A percentile compares a stretch with the other conserved stretches of the same genome.
phyloP scores from a whole-genome alignment of 2,797 vertebrate genomes.

The Eospalax fontanierii region DNA sequence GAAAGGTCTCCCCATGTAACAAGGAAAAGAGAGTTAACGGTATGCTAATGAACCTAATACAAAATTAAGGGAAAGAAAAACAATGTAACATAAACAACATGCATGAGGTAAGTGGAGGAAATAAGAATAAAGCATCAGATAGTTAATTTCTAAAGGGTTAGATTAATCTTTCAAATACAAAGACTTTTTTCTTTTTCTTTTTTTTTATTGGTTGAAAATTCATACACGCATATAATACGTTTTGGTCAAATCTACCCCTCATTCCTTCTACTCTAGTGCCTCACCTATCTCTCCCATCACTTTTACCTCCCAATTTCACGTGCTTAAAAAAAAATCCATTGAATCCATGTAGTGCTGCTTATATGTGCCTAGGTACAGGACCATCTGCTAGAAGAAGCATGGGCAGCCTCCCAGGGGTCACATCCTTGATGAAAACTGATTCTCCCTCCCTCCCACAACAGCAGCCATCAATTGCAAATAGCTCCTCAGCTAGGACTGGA shows the following conservation, averaged over 20 bases:
- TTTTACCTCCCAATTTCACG: neutral
- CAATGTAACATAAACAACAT: neutral
- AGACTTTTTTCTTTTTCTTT: neutral
- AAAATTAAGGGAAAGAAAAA: neutral
- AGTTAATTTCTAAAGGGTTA: neutral
- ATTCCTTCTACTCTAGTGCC: no score
- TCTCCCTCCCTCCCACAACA: no score
- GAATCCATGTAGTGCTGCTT: neutral
- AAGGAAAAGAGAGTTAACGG: neutral
- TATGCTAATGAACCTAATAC: neutral
- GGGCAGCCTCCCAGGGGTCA: neutral
- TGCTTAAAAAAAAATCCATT: neutral
- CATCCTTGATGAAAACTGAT: no score
- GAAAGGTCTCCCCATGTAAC: neutral
- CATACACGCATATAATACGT: neutral
- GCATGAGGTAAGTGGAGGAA: neutral
- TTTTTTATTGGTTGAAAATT: neutral
- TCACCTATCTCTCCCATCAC: neutral
- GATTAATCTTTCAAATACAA: constrained; percentile 38
- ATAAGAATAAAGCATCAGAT: neutral
- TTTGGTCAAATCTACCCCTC: neutral
- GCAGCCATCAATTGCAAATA: no score
- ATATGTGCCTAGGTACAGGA: neutral
- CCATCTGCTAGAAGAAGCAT: neutral
- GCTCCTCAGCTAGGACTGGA: neutral